Percentiles rank a stretch among this genome's conserved stretches.
These are phyloP conservation scores for Forbesichthys agassizii DNA, from an alignment of 2,113 vertebrate species.

Conservation along the genomic window DNA sequence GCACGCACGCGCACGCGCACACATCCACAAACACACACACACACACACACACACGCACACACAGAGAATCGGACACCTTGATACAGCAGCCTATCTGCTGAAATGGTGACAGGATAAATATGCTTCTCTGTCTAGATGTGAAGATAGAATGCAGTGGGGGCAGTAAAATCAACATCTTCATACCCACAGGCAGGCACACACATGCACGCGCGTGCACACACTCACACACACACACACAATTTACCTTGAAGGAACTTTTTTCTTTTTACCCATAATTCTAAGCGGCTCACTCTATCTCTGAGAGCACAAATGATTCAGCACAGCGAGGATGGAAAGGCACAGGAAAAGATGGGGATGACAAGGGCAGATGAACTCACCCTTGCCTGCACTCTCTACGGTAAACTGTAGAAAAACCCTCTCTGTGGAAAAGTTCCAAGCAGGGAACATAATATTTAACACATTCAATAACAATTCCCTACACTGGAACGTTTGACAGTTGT, in stretches of 20 bases:
- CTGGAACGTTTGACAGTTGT: too few relatives aligned
- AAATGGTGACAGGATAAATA: constrained; percentile 49
- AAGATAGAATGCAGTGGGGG: constrained; percentile 27
- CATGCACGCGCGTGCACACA: neutral
- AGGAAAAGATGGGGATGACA: too few relatives aligned
- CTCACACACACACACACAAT: constrained; percentile 12
- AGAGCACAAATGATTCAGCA: too few relatives aligned
- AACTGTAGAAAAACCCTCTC: too few relatives aligned
- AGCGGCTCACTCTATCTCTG: too few relatives aligned
- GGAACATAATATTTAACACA: too few relatives aligned
- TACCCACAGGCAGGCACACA: neutral
- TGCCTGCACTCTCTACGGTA: too few relatives aligned
- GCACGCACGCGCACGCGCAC: constrained; percentile 11
- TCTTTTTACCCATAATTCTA: too few relatives aligned
- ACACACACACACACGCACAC: constrained; percentile 14
- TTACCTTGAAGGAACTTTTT: neutral
- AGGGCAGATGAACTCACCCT: too few relatives aligned
- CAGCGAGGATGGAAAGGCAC: too few relatives aligned
- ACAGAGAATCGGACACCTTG: constrained; percentile 14
- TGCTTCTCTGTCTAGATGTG: constrained; percentile 46
- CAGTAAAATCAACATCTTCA: constrained; percentile 24
- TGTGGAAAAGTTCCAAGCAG: too few relatives aligned
- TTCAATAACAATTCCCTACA: too few relatives aligned
- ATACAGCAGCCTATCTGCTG: constrained; percentile 14
- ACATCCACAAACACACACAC: constrained; percentile 17